Percentiles rank a stretch among this genome's conserved stretches.
Conservation (phyloP, 1,140 invertebrate species). For the Linepithema humile region DNA sequence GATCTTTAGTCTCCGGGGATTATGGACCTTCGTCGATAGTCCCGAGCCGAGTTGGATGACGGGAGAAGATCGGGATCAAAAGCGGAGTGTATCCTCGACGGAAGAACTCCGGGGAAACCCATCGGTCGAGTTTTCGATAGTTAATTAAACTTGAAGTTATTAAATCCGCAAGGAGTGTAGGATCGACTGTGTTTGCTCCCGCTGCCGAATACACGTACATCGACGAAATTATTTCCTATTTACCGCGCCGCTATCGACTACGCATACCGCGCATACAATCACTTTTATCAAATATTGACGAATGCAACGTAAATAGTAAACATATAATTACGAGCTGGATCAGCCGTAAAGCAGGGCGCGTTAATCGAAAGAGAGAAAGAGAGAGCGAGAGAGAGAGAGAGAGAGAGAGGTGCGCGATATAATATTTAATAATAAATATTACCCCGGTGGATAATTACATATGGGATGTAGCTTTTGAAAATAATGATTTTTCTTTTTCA, state of each 20-base stretch:
- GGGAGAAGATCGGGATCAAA: conserved; percentile 47
- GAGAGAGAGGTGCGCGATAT: not conserved
- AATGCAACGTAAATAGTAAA: conserved; percentile 41
- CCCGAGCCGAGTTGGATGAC: conserved; percentile 48
- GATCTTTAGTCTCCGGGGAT: conserved; percentile 58
- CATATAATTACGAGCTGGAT: conserved; percentile 45
- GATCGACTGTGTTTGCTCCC: conserved; percentile 48
- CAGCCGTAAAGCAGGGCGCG: conserved; percentile 5
- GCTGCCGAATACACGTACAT: conserved; percentile 17
- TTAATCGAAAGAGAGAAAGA: conserved; percentile 4
- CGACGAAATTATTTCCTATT: conserved; percentile 47
- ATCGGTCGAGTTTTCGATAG: conserved; percentile 79
- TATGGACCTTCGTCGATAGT: conserved; percentile 59
- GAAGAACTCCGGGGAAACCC: conserved; percentile 77
- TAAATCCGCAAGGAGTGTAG: conserved; percentile 80
- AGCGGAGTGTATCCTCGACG: conserved; percentile 47
- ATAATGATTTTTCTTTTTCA: not conserved
- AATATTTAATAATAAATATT: conserved; percentile 33
- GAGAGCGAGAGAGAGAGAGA: not conserved
- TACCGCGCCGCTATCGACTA: not conserved
- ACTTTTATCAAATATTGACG: conserved; percentile 55
- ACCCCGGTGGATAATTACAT: conserved; percentile 12
- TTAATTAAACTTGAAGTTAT: conserved; percentile 83
- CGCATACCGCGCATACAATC: not conserved
- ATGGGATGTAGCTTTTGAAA: not conserved